Percentiles rank a stretch among this genome's conserved stretches.
phyloP scores from a whole-genome alignment of 2,888 invertebrate genomes.

The Amphimallon solstitiale region DNA sequence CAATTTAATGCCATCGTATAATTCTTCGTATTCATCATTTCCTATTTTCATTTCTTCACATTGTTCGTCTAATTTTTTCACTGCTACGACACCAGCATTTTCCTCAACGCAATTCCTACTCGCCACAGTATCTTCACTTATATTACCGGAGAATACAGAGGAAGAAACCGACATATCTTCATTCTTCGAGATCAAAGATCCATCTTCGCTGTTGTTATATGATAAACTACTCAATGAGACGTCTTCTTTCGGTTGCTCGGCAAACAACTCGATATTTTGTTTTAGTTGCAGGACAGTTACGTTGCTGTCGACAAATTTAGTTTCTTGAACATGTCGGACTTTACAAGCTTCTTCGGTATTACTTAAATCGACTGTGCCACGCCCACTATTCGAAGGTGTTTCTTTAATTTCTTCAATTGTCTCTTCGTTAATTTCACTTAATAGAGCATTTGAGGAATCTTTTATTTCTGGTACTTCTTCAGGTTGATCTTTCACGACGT shows the following conservation, averaged over 20 bases:
- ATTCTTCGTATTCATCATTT: slow-evolving; percentile 15
- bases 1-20: slow-evolving; percentile 5
- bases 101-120: neutral
- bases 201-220: neutral
- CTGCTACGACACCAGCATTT: too few species aligned
- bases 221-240: neutral
- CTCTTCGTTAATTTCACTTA: too few species aligned
- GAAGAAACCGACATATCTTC: neutral
- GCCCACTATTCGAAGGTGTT: too few species aligned
- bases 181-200: neutral
- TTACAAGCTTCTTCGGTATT: too few species aligned
- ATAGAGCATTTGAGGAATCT: too few species aligned
- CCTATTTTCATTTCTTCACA: slow-evolving; percentile 3
- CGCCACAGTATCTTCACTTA: neutral
- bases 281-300: slow-evolving; percentile 5
- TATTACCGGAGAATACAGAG: too few species aligned
- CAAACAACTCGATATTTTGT: neutral
- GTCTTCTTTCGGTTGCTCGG: neutral
- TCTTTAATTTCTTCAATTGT: too few species aligned
- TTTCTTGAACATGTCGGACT: too few species aligned
- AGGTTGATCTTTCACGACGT: too few species aligned
- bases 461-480: too few species aligned
- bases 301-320: neutral
- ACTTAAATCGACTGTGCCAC: too few species aligned
- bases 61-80: neutral